A percentile compares a stretch with the other conserved stretches of the same genome.
Conservation (phyloP, 2,888 invertebrate genomes). For the Sycophila texana region DNA sequence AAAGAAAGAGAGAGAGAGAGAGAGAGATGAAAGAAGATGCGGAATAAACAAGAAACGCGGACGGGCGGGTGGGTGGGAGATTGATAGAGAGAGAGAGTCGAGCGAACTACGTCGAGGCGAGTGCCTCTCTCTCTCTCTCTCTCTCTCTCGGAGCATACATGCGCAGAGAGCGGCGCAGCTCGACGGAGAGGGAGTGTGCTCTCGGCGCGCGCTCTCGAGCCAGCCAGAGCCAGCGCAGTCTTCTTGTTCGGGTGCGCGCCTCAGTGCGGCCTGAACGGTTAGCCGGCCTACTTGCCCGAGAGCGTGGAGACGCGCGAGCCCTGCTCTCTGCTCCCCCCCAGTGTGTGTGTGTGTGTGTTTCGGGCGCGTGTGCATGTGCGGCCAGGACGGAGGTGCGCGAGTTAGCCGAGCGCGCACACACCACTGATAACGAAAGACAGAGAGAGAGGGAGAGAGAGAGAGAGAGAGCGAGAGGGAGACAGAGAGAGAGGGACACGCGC, state of each 20-base stretch:
- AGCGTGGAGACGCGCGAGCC: constrained; percentile 49
- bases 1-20: neutral
- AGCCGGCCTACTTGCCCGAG: constrained; percentile 72
- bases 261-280: constrained; percentile 75
- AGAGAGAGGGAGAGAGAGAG: neutral
- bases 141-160: constrained; percentile 57
- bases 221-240: no score
- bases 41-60: no score
- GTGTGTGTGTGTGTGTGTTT: constrained; percentile 16
- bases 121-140: constrained; percentile 20
- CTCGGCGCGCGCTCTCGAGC: constrained; percentile 13
- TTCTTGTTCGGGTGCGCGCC: constrained; percentile 58
- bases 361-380: neutral
- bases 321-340: constrained; percentile 8
- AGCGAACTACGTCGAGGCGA: constrained; percentile 7
- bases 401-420: neutral
- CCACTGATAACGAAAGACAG: constrained; percentile 21
- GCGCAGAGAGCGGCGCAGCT: constrained; percentile 53
- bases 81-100: constrained; percentile 44
- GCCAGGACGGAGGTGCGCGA: neutral
- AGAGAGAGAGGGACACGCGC: neutral
- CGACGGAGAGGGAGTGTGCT: constrained; percentile 58
- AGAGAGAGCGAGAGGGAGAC: constrained; percentile 13
- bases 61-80: neutral
- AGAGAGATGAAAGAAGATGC: neutral